phyloP scores from a whole-genome alignment of 2,113 vertebrate species.

The Canis aureus region DNA sequence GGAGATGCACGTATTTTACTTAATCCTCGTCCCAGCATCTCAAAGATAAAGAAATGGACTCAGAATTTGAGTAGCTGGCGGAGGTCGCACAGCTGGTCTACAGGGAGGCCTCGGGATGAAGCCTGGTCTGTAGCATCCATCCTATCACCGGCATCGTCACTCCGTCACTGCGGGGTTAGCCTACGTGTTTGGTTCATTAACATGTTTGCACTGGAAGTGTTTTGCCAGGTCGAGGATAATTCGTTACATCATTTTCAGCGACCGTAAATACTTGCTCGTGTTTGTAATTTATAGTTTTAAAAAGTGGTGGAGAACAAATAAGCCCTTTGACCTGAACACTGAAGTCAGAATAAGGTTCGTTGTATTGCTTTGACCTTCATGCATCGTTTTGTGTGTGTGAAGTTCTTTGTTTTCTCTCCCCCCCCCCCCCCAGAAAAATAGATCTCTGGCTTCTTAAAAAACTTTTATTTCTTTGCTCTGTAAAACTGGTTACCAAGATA shows the following conservation, averaged over 20 bases:
- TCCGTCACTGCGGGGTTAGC: neutral
- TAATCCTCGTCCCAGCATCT: neutral
- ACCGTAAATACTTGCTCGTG: neutral
- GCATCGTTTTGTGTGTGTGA: neutral
- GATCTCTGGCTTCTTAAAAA: neutral
- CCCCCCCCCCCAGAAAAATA: neutral
- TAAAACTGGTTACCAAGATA: conserved; percentile 54
- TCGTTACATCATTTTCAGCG: neutral
- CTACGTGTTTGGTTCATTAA: neutral
- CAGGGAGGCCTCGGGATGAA: neutral
- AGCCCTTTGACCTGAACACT: neutral
- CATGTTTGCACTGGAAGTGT: neutral
- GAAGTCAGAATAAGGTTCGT: neutral
- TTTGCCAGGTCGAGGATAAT: conserved; percentile 1
- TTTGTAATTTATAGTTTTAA: neutral
- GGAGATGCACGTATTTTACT: neutral
- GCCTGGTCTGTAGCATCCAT: neutral
- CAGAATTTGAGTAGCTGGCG: neutral
- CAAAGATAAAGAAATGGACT: neutral
- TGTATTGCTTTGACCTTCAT: neutral
- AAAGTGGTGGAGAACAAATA: neutral
- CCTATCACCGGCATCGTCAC: neutral
- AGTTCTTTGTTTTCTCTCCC: neutral
- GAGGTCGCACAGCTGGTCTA: neutral
- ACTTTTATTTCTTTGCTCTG: conserved; percentile 1